Percentiles rank a stretch among this genome's conserved stretches.
Evolutionary conservation across 2,797 vertebrate species (phyloP).

Genomic region (Neosilurus mollespiculum): DNA sequence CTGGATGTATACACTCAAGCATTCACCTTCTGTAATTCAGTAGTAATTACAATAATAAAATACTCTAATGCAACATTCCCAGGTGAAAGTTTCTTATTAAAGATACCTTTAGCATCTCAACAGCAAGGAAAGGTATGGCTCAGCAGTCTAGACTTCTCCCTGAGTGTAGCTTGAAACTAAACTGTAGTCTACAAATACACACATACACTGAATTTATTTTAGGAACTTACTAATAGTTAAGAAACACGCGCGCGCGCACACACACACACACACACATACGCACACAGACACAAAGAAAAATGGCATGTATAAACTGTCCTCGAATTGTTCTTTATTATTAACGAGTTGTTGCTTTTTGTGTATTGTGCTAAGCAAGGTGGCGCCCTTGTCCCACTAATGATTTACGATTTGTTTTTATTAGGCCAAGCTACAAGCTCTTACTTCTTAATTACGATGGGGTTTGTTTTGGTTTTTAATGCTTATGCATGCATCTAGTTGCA

Average conservation of each 20-base stretch:
- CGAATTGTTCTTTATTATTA: background rate
- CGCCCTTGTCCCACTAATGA: slow-evolving; percentile 47
- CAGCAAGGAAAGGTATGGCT: background rate
- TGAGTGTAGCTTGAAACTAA: too few species aligned
- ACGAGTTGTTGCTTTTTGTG: background rate
- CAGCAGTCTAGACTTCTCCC: background rate
- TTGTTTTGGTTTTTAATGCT: background rate
- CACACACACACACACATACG: too few species aligned
- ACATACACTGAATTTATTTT: too few species aligned
- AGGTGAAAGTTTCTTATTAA: background rate
- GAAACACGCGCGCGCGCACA: too few species aligned
- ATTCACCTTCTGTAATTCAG: background rate
- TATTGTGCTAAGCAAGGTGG: slow-evolving; percentile 43
- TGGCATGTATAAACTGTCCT: too few species aligned
- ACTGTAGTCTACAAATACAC: too few species aligned
- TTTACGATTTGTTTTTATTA: background rate
- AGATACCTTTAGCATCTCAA: background rate
- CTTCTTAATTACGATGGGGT: background rate
- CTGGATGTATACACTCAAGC: background rate
- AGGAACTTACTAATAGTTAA: too few species aligned
- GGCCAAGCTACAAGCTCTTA: background rate
- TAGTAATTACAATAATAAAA: background rate
- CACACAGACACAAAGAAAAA: too few species aligned
- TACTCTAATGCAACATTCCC: background rate
- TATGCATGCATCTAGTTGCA: background rate